phyloP scores from a whole-genome alignment of 1,140 invertebrate genomes.

The Pseudomyrmex flavicornis region DNA sequence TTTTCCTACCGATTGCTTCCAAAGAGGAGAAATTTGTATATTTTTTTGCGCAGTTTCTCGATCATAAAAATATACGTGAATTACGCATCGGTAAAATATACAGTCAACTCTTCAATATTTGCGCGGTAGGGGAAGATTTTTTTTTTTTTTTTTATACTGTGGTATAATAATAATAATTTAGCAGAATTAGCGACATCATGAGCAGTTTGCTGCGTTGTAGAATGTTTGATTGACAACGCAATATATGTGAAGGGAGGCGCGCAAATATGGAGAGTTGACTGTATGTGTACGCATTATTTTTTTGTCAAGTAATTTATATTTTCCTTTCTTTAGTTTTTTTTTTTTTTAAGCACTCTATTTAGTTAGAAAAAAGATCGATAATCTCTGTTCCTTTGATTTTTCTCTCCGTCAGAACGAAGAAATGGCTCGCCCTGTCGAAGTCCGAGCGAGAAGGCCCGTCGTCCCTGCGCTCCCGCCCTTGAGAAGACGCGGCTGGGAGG shows the following conservation, averaged over 20 bases:
- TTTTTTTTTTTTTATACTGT: too few relatives aligned
- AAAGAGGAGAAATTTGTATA: not conserved
- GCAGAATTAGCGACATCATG: too few relatives aligned
- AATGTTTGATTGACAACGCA: too few relatives aligned
- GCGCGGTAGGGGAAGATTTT: too few relatives aligned
- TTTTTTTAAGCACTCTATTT: not conserved
- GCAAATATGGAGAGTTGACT: too few relatives aligned
- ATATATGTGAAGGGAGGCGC: too few relatives aligned
- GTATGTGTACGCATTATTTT: not conserved
- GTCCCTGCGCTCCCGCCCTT: conserved; percentile 77
- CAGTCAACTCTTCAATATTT: too few relatives aligned
- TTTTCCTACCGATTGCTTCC: not conserved
- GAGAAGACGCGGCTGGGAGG: conserved; percentile 81
- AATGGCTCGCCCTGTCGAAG: conserved; percentile 81
- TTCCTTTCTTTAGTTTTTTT: too few relatives aligned
- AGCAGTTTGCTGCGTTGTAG: too few relatives aligned
- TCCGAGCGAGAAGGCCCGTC: conserved; percentile 80
- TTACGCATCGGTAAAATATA: not conserved
- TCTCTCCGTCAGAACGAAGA: conserved; percentile 72
- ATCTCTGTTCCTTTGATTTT: not conserved
- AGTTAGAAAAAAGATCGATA: not conserved
- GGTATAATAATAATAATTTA: too few relatives aligned
- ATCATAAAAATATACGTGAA: not conserved
- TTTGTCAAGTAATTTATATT: too few relatives aligned
- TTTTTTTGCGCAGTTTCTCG: not conserved